Evolutionary conservation across 1,140 invertebrate genomes (phyloP).

Genomic region (Neocloeon triangulifer): DNA sequence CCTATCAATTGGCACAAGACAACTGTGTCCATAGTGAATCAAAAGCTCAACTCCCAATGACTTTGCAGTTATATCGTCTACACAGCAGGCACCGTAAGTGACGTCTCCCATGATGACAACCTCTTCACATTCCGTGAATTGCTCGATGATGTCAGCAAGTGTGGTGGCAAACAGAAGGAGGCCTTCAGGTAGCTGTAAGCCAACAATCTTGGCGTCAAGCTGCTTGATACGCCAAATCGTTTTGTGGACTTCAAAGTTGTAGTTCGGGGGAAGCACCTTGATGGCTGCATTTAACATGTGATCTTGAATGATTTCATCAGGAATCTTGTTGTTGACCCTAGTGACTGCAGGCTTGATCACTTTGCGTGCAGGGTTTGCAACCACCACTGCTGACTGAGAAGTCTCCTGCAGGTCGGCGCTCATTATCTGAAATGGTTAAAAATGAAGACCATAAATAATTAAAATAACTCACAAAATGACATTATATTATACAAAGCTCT

Average conservation of each 20-base stretch:
- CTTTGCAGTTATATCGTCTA: conserved; percentile 91
- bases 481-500: too few species aligned
- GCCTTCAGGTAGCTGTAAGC: conserved; percentile 87
- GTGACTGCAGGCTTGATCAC: conserved; percentile 46
- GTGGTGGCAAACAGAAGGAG: conserved; percentile 77
- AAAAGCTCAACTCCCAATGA: conserved; percentile 78
- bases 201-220: conserved; percentile 63
- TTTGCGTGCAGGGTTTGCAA: conserved; percentile 50
- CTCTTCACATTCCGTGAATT: conserved; percentile 78
- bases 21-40: conserved; percentile 97
- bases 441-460: too few species aligned
- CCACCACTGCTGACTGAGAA: too few species aligned
- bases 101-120: conserved; percentile 97
- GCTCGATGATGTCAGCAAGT: conserved; percentile 83
- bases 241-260: conserved; percentile 98
- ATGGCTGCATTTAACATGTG: conserved; percentile 47
- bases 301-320: conserved; percentile 63
- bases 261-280: conserved; percentile 66
- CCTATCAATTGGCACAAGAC: conserved; percentile 85
- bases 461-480: too few species aligned
- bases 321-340: conserved; percentile 27
- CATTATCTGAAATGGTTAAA: too few species aligned
- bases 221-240: conserved; percentile 89
- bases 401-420: too few species aligned
- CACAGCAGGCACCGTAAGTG: conserved; percentile 96